These are phyloP conservation scores for Carcina quercana DNA, from an alignment of 2,888 invertebrate species.

Conservation along the genomic window DNA sequence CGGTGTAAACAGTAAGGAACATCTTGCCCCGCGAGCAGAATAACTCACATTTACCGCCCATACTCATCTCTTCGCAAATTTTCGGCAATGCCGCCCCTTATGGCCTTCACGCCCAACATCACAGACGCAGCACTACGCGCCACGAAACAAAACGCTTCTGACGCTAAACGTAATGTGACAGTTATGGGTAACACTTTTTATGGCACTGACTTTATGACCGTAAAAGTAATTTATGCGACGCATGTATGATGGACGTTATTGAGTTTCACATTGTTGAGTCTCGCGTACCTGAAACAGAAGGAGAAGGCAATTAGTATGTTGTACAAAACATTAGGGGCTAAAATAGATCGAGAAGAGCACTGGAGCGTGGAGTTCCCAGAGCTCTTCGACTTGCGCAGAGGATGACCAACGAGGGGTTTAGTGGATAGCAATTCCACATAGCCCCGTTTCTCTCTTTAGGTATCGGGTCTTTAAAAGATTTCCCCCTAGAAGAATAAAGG, in stretches of 20 bases:
- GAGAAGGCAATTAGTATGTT: not conserved
- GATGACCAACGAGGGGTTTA: no score
- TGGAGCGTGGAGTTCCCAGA: no score
- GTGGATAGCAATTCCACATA: no score
- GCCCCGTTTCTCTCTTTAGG: no score
- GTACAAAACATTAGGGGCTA: conserved; percentile 1
- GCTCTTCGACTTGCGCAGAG: no score
- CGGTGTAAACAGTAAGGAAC: conserved; percentile 52
- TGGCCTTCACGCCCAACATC: conserved; percentile 50
- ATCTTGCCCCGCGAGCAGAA: conserved; percentile 48
- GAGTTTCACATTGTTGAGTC: conserved; percentile 4
- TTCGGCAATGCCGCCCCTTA: conserved; percentile 49
- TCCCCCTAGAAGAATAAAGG: no score
- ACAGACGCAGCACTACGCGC: conserved; percentile 43
- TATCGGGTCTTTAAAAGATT: no score
- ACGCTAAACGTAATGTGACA: conserved; percentile 31
- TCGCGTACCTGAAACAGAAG: conserved; percentile 19
- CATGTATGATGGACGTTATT: conserved; percentile 5
- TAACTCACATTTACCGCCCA: conserved; percentile 53
- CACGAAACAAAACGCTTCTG: conserved; percentile 29
- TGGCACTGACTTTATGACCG: conserved; percentile 22
- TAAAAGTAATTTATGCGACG: conserved; percentile 20
- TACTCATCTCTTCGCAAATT: conserved; percentile 49
- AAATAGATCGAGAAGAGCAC: no score
- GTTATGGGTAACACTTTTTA: conserved; percentile 29